Conservation (phyloP, 2,888 invertebrate genomes). For the Salticus scenicus region DNA sequence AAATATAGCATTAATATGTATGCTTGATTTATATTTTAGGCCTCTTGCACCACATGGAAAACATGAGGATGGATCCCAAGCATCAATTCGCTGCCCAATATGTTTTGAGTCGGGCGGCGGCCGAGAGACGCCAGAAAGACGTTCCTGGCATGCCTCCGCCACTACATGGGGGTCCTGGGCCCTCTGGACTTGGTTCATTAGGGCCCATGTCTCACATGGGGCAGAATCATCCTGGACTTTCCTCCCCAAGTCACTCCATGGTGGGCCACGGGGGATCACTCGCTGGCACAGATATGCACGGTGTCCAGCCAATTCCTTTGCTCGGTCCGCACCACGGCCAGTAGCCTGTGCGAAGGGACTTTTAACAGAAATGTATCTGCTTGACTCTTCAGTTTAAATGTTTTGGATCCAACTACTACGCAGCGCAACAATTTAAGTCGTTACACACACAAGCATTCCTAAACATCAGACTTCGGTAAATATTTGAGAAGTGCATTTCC, state of each 20-base stretch:
- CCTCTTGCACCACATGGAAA: constrained; percentile 94
- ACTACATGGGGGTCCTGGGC: constrained; percentile 68
- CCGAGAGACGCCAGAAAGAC: constrained; percentile 85
- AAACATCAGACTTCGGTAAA: constrained; percentile 36
- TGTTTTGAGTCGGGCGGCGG: constrained; percentile 91
- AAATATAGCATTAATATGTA: no score
- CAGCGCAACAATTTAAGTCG: constrained; percentile 41
- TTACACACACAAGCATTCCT: constrained; percentile 27
- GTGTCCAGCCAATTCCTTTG: constrained; percentile 70
- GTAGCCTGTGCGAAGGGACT: constrained; percentile 69
- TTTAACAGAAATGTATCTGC: constrained; percentile 52
- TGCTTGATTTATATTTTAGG: constrained; percentile 78
- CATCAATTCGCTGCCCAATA: constrained; percentile 97
- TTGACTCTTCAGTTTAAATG: constrained; percentile 44
- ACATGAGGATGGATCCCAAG: constrained; percentile 97
- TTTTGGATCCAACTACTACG: constrained; percentile 33
- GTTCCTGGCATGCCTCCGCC: constrained; percentile 69
- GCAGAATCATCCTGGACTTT: constrained; percentile 69
- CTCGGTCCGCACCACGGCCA: constrained; percentile 67
- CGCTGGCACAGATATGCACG: constrained; percentile 69
- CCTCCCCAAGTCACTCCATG: constrained; percentile 69
- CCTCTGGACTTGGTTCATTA: constrained; percentile 69
- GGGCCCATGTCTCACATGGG: constrained; percentile 70
- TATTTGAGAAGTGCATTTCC: constrained; percentile 61
- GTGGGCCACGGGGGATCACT: constrained; percentile 66